Evolutionary conservation across 2,888 invertebrate genomes (phyloP), one percentile per base, ranked within the genome.

Genomic region (Callyntrura guangdongensis): DNA sequence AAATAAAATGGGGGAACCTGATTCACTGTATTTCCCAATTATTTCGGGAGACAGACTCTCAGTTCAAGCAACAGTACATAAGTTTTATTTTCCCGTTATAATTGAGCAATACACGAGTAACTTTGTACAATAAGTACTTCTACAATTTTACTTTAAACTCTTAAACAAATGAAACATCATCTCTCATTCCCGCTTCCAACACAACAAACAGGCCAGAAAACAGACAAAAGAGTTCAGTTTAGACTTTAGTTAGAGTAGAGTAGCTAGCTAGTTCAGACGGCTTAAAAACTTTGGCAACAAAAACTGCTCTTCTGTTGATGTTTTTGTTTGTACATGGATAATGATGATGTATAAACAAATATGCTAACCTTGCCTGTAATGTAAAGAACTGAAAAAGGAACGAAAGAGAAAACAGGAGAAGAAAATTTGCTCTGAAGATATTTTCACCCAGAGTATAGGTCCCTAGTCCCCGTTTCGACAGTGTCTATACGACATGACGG

Each of bases 281-380:
- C 53, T 53, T 53, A 53, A n/a, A 12, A 53, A 53, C 53, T 53
- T 53, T 53, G 11, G 53, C 12, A 53, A 14, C 12, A 53, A 53
- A 53, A 53, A 9, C 53, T 53, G 53, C 53, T 2, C 14, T 53
- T 53, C 1, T 53, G n/a, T 14, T 53, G n/a, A 2, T 61, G n/a
- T 17, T 25, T 64, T 64, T 25, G 64, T 64, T 64, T 64, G 64
- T 64, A 25, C 64, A 1, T 64, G 64, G 64, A 64, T 64, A 36
- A 53, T 12, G 2, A 53, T 53, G 12, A n/a, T 53, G 53, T 53
- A 53, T 53, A n/a, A n/a, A 12, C n/a, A 53, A 53, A 53, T 53
- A 27, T 27, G 11, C 27, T 64, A 27, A 27, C 27, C 25, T 64
- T 8, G 2, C 12, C 27, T 27, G 53, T 53, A 53, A n/a, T 9